Evolutionary conservation across 2,797 vertebrate species (phyloP).

Genomic region (Cheracebus regulus): DNA sequence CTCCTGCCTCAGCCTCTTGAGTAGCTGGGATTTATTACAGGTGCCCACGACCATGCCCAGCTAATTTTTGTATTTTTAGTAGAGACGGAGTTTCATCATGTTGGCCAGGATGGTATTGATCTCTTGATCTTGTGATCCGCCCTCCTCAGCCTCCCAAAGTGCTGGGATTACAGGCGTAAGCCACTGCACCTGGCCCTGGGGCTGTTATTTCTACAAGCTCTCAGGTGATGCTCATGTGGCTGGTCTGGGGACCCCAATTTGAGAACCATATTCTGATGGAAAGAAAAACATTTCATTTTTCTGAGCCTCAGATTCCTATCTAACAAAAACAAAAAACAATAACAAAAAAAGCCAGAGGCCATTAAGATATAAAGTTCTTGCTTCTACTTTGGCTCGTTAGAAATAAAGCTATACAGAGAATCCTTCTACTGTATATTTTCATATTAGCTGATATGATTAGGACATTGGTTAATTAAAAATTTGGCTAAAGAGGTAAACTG

Average conservation of each 20-base stretch:
- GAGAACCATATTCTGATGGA: neutral
- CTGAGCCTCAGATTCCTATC: neutral
- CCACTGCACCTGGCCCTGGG: too few species aligned
- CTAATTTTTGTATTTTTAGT: too few species aligned
- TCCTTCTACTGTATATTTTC: neutral
- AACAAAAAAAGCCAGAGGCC: neutral
- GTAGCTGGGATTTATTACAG: too few species aligned
- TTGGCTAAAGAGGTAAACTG: neutral
- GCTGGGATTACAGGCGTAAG: too few species aligned
- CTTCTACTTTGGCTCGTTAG: neutral
- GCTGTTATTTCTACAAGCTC: neutral
- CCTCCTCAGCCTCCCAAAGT: too few species aligned
- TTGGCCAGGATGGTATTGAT: too few species aligned
- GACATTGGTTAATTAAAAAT: conserved; percentile 4
- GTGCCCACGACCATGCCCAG: too few species aligned
- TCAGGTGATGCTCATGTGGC: neutral
- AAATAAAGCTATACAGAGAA: neutral
- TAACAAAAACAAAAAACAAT: neutral
- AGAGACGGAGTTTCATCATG: too few species aligned
- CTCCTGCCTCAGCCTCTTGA: too few species aligned
- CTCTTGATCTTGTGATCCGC: too few species aligned
- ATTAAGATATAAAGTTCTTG: neutral
- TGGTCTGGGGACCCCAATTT: neutral
- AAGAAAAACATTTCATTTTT: neutral
- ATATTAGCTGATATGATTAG: neutral